Evolutionary conservation across 2,797 vertebrate species (phyloP).

Genomic region (Coccyzus lansbergi): DNA sequence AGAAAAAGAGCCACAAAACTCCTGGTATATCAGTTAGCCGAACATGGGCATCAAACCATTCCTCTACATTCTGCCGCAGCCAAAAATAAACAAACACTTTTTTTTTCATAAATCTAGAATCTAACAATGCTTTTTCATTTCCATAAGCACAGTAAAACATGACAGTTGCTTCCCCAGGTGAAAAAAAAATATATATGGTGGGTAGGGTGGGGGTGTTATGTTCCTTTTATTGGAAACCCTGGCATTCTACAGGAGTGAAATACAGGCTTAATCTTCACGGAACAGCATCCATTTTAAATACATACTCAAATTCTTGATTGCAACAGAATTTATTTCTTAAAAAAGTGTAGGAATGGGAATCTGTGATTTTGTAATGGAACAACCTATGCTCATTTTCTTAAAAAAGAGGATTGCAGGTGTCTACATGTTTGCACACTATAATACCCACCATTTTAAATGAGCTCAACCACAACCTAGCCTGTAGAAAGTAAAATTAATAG

Average conservation of each 20-base stretch:
- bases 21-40: not conserved
- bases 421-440: not conserved
- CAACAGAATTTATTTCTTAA: not conserved
- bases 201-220: not conserved
- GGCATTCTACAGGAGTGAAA: not conserved
- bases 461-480: not conserved
- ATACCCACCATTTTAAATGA: not conserved
- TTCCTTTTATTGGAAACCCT: slow-evolving; percentile 45
- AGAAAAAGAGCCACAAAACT: slow-evolving; percentile 33
- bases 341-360: slow-evolving; percentile 1
- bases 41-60: not conserved
- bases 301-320: slow-evolving; percentile 13
- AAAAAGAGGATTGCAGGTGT: not conserved
- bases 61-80: slow-evolving; percentile 22
- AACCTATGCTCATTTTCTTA: not conserved
- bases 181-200: not conserved
- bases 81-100: slow-evolving; percentile 38
- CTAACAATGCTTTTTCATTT: slow-evolving; percentile 60
- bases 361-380: not conserved
- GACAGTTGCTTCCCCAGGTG: slow-evolving; percentile 31
- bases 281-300: not conserved
- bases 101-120: slow-evolving; percentile 56
- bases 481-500: not conserved
- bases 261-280: not conserved
- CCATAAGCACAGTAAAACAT: slow-evolving; percentile 42